phyloP scores from a whole-genome alignment of 2,113 vertebrate genomes.

The Bambusicola thoracicus region DNA sequence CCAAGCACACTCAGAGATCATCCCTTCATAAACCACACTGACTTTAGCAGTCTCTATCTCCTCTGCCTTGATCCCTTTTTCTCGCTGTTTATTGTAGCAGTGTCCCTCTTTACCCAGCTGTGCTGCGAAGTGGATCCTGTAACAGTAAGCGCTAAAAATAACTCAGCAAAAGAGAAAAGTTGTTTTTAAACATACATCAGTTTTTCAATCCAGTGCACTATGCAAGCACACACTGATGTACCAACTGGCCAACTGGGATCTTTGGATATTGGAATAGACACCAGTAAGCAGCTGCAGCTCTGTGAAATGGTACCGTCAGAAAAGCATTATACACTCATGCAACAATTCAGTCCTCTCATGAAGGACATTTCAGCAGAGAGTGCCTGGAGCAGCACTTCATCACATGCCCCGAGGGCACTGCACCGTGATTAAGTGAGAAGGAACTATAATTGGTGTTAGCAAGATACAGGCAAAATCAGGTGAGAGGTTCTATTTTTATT shows the following conservation, averaged over 20 bases:
- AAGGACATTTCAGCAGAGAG: neutral
- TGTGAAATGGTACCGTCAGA: neutral
- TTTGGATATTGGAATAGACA: neutral
- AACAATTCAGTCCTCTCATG: accelerated
- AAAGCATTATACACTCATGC: neutral
- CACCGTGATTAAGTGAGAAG: neutral
- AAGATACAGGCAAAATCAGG: neutral
- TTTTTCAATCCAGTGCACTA: neutral
- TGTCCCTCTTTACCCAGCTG: neutral
- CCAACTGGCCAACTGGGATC: neutral
- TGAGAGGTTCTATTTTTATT: slow-evolving; percentile 32
- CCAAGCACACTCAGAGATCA: neutral
- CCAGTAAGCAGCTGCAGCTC: neutral
- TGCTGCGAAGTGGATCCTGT: neutral
- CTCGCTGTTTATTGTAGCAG: neutral
- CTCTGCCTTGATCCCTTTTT: neutral
- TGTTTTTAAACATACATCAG: neutral
- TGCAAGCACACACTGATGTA: accelerated
- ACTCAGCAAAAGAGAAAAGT: neutral
- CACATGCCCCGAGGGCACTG: neutral
- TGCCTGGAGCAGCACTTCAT: neutral
- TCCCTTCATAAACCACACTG: neutral
- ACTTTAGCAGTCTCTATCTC: neutral
- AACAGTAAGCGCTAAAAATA: neutral
- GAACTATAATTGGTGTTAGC: neutral